Percentiles rank a stretch among this genome's conserved stretches.
These are phyloP conservation scores for Ctenosaura bakeri DNA, from an alignment of 2,797 vertebrate genomes.

Conservation along the genomic window DNA sequence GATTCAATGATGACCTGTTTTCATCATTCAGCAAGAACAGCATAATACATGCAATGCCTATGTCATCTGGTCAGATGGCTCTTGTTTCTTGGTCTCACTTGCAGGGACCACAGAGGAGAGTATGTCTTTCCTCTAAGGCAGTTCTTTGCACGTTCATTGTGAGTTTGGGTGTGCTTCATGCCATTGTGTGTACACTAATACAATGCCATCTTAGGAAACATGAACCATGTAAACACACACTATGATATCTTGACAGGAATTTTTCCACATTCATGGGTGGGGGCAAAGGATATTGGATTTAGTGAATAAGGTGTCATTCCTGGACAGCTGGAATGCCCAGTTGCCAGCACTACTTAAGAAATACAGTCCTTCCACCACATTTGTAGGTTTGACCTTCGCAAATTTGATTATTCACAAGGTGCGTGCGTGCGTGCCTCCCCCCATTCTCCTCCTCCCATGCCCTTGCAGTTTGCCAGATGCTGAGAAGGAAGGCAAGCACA, in stretches of 20 bases:
- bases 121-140: background rate
- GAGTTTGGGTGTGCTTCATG: background rate
- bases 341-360: background rate
- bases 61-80: background rate
- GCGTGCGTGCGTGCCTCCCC: too few species aligned
- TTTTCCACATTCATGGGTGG: background rate
- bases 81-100: background rate
- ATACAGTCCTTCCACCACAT: too few species aligned
- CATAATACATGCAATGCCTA: slow-evolving; percentile 28
- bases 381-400: too few species aligned
- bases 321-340: background rate
- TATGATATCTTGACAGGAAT: background rate
- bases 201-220: background rate
- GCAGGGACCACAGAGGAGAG: background rate
- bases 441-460: too few species aligned
- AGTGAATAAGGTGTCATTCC: background rate
- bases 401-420: too few species aligned
- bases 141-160: background rate
- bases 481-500: too few species aligned
- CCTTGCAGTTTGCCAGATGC: too few species aligned
- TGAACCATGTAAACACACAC: background rate
- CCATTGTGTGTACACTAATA: background rate
- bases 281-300: background rate
- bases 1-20: slow-evolving; percentile 23
- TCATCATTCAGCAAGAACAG: slow-evolving; percentile 3